Evolutionary conservation across 2,113 vertebrate species (phyloP), one percentile per base, ranked within the genome.

Genomic region (Chloroceryle aenea): DNA sequence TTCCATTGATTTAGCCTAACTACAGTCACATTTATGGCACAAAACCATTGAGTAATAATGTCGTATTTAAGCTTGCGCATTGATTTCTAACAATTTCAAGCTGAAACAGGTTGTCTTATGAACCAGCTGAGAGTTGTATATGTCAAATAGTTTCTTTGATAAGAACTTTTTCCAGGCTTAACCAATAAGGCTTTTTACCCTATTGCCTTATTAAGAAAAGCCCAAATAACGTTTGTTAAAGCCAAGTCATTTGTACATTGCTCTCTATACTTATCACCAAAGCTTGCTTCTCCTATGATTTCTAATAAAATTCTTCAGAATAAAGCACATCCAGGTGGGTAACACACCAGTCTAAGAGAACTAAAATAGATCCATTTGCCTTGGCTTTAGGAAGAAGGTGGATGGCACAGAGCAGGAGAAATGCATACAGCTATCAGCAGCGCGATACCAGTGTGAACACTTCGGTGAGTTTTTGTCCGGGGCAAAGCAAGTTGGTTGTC

Each of bases 381-480:
- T 59, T 38, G 48, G 47, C 9, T 75, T 83, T 59, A 29, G 38
- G 79, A 32, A 55, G 38, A 64, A 56, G 20, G 12, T 10, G 34
- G 71, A 50, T 40, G 30, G 42, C 10, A 21, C 2, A 53, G 55
- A 19, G 34, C 27, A 19, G 42, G 42, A 53, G 25, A 30, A 72
- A n/a, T 27, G 5, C 18, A 5, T 12, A 6, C 10, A 18, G 12
- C 26, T 38, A 2, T 38, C 13, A 18, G 50, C 21, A 19, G 40
- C 0, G 4, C 1, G 3, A 16, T 1, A 2, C 16, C 40, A 11
- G 8, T 17, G 50, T 16, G 27, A n/a, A 36, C 0, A 0, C 9
- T 78, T 48, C 36, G 8, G 42, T 4, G 56, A 56, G 15, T 6
- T 62, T 58, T 90, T 45, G 18, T 36, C 47, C 40, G 23, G 30